Percentiles rank a stretch among this genome's conserved stretches.
Conservation (phyloP, 2,888 invertebrate genomes). For the Conistra vaccinii region DNA sequence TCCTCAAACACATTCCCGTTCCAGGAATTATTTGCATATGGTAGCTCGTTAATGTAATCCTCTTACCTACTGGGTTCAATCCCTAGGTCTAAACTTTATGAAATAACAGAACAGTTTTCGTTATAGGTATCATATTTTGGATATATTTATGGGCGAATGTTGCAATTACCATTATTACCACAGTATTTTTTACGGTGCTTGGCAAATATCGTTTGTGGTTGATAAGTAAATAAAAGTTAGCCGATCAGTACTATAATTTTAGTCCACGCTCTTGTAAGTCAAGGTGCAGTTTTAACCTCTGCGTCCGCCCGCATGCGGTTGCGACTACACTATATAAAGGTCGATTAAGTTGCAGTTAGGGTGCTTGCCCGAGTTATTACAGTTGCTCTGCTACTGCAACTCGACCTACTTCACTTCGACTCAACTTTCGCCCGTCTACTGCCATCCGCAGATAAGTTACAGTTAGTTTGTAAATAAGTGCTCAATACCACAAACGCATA, state of each 20-base stretch:
- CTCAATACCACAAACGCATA: neutral
- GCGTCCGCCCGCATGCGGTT: too few relatives aligned
- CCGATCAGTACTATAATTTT: neutral
- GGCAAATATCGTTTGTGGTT: neutral
- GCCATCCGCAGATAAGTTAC: conserved; percentile 3
- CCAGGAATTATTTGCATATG: conserved; percentile 30
- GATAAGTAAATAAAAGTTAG: neutral
- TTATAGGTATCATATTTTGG: neutral
- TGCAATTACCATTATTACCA: neutral
- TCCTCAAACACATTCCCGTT: conserved; percentile 4
- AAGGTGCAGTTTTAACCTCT: neutral
- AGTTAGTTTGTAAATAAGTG: neutral
- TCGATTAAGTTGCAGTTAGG: neutral
- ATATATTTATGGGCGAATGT: neutral
- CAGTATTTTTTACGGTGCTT: neutral
- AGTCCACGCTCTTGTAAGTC: neutral
- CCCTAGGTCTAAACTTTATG: neutral
- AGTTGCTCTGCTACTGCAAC: neutral
- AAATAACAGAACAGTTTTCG: conserved; percentile 9
- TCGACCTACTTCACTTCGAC: too few relatives aligned
- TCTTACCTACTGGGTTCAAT: conserved; percentile 6
- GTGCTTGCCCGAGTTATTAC: neutral
- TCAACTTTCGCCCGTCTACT: neutral
- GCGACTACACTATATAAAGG: neutral
- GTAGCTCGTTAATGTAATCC: conserved; percentile 33